Evolutionary conservation across 2,797 vertebrate species (phyloP).

Genomic region (Pseudochirops corinnae): DNA sequence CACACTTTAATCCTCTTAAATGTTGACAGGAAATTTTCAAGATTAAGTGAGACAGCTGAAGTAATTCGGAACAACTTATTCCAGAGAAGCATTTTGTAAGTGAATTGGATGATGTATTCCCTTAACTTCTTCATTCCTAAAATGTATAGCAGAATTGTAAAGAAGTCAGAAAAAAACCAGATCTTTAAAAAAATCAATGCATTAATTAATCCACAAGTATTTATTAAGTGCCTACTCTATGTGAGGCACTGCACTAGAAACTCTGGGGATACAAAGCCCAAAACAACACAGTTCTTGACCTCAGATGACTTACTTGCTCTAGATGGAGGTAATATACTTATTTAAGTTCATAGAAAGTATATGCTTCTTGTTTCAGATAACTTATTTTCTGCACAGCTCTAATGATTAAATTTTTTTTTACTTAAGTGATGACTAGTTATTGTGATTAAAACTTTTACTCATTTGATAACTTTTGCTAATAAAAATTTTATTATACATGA

Average conservation of each 20-base stretch:
- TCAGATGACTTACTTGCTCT: not conserved
- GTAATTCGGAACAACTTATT: not conserved
- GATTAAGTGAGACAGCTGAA: not conserved
- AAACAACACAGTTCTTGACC: not conserved
- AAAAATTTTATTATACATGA: not conserved
- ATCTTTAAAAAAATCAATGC: not conserved
- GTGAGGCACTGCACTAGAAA: not conserved
- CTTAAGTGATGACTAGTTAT: not conserved
- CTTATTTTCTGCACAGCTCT: not conserved
- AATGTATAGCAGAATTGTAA: not conserved
- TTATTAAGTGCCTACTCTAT: not conserved
- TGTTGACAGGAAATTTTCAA: conserved; percentile 1
- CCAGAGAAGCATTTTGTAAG: not conserved
- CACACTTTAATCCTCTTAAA: not conserved
- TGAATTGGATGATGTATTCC: not conserved
- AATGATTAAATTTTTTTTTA: not conserved
- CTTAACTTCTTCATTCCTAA: not conserved
- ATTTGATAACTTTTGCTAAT: not conserved
- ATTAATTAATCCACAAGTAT: not conserved
- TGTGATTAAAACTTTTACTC: not conserved
- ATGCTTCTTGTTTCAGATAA: not conserved
- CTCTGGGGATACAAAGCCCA: not conserved
- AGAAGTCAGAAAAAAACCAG: not conserved
- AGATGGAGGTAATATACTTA: not conserved
- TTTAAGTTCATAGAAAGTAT: no score